Evolutionary conservation across 1,140 invertebrate species (phyloP), one percentile per base, ranked within the genome.

Genomic region (Platorchestia sp.): DNA sequence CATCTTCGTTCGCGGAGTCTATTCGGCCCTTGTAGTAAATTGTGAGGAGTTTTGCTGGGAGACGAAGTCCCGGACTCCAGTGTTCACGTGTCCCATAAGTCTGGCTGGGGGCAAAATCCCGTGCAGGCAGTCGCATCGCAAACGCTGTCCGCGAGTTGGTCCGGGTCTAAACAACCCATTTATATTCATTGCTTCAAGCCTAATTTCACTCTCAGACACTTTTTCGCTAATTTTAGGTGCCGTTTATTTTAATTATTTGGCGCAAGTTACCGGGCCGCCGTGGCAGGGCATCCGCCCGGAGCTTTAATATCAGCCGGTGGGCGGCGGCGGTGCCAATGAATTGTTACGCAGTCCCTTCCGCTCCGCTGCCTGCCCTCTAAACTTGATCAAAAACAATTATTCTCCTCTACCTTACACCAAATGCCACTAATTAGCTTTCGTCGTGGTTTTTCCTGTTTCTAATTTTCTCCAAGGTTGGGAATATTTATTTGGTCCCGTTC

Each of bases 181-280:
- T 93, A 93, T 93, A 93, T 93, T 93, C 91, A 93, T 93, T 93
- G 91, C 91, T 93, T 44, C 91, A 93, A 93, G 91, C 91, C 91
- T 93, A 93, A 93, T 93, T 93, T 93, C 91, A 93, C 91, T 93
- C 91, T 42, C 91, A 93, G 91, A 47, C 91, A 93, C 91, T 93
- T 93, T 93, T 93, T 93, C 91, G 91, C 91, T 93, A 93, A 93
- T 93, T 93, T 93, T 47, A 93, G 91, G 91, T 44, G 91, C 91
- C 91, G 45, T 93, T 93, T 93, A 93, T 93, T 93, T 93, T 93
- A 93, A 93, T 93, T 93, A 93, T 93, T 93, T 93, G 91, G 43
- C 45, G 91, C 91, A 93, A 93, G 91, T 93, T 93, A 93, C 41
- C 44, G 91, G 45, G 45, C 6, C n/a, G 5, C 45, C 45, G 43